Percentiles rank a stretch among this genome's conserved stretches.
These are phyloP conservation scores for Melanocharis versteri DNA, from an alignment of 2,113 vertebrate genomes.

Conservation along the genomic window DNA sequence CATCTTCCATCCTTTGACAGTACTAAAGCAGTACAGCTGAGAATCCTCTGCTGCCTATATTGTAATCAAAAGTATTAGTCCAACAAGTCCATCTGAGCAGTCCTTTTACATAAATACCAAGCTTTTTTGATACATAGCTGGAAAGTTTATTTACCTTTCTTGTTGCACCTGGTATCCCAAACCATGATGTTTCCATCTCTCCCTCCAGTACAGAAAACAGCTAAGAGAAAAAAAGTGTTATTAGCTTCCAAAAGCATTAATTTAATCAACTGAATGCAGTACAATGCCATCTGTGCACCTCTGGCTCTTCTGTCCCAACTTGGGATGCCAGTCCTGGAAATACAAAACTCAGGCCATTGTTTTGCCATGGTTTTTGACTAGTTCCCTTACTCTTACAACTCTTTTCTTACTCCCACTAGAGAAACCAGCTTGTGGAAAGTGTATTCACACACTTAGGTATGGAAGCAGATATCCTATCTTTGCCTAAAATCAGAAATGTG, in stretches of 20 bases:
- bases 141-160: conserved; percentile 83
- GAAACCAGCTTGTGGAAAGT: neutral
- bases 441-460: neutral
- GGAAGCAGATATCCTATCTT: neutral
- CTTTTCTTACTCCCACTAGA: neutral
- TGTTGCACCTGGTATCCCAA: conserved; percentile 95
- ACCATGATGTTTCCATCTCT: conserved; percentile 98
- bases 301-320: neutral
- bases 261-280: neutral
- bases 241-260: neutral
- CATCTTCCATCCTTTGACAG: neutral
- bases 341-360: neutral
- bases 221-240: conserved; percentile 60
- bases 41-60: neutral
- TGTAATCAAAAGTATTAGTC: neutral
- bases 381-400: neutral
- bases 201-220: conserved; percentile 93
- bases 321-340: neutral
- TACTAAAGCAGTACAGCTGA: neutral
- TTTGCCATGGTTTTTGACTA: neutral
- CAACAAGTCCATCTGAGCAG: neutral
- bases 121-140: neutral
- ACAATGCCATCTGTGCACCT: neutral
- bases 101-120: accelerated
- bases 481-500: neutral